Conservation (phyloP, 2,113 vertebrate species). For the Sorex araneus region DNA sequence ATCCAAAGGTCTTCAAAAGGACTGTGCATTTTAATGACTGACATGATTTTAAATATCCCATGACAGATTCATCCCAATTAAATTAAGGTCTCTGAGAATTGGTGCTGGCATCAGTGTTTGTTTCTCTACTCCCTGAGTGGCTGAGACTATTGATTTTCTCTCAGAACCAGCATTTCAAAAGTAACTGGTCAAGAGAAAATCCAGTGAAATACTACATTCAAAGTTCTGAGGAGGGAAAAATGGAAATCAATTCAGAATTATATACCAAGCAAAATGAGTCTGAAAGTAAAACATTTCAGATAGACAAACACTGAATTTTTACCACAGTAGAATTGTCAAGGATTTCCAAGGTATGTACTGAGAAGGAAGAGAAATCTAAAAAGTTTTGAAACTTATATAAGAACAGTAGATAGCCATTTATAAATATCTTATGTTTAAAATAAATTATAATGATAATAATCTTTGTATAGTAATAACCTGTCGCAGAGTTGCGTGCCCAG, state of each 20-base stretch:
- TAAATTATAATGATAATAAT: neutral
- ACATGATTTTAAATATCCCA: neutral
- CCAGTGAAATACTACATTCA: neutral
- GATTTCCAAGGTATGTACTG: neutral
- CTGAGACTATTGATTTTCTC: neutral
- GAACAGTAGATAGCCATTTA: neutral
- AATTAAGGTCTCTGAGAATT: neutral
- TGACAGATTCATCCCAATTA: neutral
- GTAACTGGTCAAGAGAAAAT: neutral
- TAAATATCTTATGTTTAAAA: neutral
- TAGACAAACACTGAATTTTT: neutral
- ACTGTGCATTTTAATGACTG: neutral
- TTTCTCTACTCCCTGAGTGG: neutral
- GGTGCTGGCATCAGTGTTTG: neutral
- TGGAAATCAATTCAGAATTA: conserved; percentile 20
- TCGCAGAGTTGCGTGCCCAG: no score
- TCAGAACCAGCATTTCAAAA: neutral
- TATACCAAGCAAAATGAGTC: neutral
- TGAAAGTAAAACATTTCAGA: neutral
- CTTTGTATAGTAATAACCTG: no score
- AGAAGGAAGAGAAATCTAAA: neutral
- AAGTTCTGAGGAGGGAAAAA: neutral
- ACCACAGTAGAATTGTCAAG: neutral
- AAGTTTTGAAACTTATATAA: neutral
- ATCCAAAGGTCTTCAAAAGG: neutral